Evolutionary conservation across 2,888 invertebrate species (phyloP), one percentile per base, ranked within the genome.

Genomic region (Anorthoa munda): DNA sequence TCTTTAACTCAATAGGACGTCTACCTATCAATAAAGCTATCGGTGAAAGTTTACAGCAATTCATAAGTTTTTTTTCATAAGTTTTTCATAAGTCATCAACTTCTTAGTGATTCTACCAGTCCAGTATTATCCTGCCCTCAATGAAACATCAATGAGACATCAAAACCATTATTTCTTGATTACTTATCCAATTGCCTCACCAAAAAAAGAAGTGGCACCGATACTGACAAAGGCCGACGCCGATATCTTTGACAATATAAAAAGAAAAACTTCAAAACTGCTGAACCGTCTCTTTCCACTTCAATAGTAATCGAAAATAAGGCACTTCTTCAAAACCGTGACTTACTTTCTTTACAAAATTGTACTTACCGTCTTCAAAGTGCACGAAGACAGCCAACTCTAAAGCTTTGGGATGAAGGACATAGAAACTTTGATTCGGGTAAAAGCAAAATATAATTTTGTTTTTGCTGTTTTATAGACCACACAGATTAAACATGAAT

Each of bases 281-380:
- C 82, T 91, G 90, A 89, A 94, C 92, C 95, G 92, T 92, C 75
- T 59, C 88, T 93, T 94, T 90, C 90, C 93, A 93, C 89, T 90
- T 92, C 88, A 89, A 89, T 91, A 89, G 93, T 90, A 90, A 87
- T 87, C 81, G 77, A 81, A 75, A 86, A 86, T 84, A 75, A 81
- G 87, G 67, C 66, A 90, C 88, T 86, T 87, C 88, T 80, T 83
- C 63, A 86, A 89, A 90, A 92, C 90, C 93, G 93, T 95, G 92
- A 93, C 94, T 93, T 93, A 91, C 90, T 89, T 86, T 86, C 70
- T 72, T 71, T n/a, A 86, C 74, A 79, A 77, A 55, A 39, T 79
- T 81, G 66, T 81, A 85, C 87, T 80, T 84, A 80, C 83, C 66
- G 64, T 77, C 79, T 72, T 69, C 21, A 61, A 66, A 71, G 68